Percentiles rank a stretch among this genome's conserved stretches.
These are phyloP conservation scores for Pachyseris speciosa DNA, from an alignment of 64 coral and sea anemone species.

Conservation along the genomic window DNA sequence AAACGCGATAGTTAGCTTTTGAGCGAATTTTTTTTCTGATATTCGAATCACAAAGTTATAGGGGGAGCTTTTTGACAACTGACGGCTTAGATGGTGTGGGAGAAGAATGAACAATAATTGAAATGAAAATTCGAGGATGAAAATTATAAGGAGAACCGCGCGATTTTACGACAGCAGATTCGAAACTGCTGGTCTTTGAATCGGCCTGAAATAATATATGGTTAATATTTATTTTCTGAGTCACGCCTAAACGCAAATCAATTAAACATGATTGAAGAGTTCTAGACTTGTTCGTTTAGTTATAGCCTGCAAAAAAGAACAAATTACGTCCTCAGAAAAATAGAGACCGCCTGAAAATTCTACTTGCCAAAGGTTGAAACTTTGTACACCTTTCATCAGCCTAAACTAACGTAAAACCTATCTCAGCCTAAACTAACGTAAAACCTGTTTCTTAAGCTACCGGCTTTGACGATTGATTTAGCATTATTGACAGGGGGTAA, in stretches of 20 bases:
- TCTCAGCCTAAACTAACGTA: no score
- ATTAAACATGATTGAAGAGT: background rate
- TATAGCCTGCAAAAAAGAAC: background rate
- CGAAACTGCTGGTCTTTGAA: background rate
- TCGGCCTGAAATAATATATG: background rate
- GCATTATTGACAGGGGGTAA: conserved; percentile 9
- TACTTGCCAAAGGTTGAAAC: background rate
- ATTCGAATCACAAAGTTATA: no score
- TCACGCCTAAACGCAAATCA: background rate
- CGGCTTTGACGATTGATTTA: background rate
- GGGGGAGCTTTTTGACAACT: no score
- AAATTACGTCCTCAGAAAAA: background rate
- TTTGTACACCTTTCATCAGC: background rate
- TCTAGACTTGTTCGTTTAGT: background rate
- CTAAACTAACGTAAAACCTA: no score
- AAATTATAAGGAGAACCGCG: background rate
- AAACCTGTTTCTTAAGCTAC: background rate
- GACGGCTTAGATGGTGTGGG: no score
- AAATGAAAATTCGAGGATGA: no score
- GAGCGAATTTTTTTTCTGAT: no score
- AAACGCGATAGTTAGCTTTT: background rate
- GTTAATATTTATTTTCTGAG: background rate
- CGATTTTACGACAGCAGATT: background rate
- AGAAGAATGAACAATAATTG: no score
- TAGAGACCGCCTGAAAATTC: background rate